These are phyloP conservation scores for Scyliorhinus canicula DNA, from an alignment of 2,797 vertebrate species.

Conservation along the genomic window DNA sequence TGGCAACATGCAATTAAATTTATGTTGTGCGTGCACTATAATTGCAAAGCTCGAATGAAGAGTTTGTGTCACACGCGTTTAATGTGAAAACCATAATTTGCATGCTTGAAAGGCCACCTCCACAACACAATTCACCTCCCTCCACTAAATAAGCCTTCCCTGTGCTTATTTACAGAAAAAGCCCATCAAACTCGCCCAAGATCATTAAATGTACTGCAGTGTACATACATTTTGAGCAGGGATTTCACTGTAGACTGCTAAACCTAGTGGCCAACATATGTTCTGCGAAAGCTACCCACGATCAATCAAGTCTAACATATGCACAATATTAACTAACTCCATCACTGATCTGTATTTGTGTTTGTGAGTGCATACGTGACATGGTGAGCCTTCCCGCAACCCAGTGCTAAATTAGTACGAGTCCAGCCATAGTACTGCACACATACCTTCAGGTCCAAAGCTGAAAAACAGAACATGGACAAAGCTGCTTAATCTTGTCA, in stretches of 20 bases:
- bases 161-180: background rate
- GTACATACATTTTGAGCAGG: background rate
- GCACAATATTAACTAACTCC: background rate
- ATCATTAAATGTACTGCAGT: background rate
- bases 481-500: slow-evolving; percentile 21
- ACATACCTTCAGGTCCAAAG: background rate
- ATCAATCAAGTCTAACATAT: background rate
- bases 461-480: background rate
- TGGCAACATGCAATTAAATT: slow-evolving; percentile 19
- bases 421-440: background rate
- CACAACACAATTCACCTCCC: background rate
- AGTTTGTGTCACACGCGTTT: background rate
- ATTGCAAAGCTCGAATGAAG: background rate
- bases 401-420: background rate
- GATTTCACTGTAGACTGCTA: background rate
- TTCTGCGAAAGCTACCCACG: background rate
- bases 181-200: background rate
- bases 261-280: background rate
- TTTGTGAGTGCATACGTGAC: background rate
- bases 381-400: background rate
- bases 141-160: background rate
- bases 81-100: slow-evolving; percentile 22
- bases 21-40: background rate
- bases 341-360: background rate
- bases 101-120: background rate